A percentile compares a stretch with the other conserved stretches of the same genome.
Conservation (phyloP, 2,888 invertebrate species). For the Coelopa pilipes region DNA sequence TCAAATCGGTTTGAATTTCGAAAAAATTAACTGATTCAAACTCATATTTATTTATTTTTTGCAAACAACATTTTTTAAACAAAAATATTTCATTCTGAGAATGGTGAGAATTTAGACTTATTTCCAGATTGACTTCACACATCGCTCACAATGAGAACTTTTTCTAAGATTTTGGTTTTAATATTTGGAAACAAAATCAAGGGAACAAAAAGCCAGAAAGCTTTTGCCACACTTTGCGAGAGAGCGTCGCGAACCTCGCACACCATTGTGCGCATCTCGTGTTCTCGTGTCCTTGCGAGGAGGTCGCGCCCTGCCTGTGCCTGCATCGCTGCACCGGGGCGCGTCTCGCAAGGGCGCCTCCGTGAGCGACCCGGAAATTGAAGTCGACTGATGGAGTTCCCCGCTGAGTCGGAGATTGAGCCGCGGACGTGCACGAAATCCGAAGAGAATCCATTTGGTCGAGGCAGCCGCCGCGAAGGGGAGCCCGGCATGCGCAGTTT, state of each 20-base stretch:
- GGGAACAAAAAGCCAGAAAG: too few species aligned
- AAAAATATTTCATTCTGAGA: neutral
- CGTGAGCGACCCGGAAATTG: neutral
- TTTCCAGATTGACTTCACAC: too few species aligned
- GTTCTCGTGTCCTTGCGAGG: neutral
- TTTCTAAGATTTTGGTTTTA: neutral
- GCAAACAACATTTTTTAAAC: neutral
- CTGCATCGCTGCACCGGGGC: neutral
- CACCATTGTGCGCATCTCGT: neutral
- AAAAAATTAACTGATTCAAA: neutral
- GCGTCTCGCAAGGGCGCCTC: neutral
- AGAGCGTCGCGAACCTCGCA: too few species aligned
- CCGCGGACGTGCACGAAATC: constrained; percentile 1
- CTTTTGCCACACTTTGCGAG: too few species aligned
- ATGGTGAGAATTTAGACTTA: neutral
- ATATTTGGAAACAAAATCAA: neutral
- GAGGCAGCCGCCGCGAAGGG: neutral
- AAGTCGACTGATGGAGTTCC: neutral
- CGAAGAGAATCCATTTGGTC: neutral
- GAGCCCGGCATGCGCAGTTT: neutral
- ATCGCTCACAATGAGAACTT: neutral
- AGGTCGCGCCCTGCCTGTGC: neutral
- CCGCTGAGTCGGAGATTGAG: neutral
- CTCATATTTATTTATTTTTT: neutral
- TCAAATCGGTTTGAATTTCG: neutral